Base-by-base conservation (phyloP, 2,113 vertebrate species). In the Dermatemys mawii region DNA sequence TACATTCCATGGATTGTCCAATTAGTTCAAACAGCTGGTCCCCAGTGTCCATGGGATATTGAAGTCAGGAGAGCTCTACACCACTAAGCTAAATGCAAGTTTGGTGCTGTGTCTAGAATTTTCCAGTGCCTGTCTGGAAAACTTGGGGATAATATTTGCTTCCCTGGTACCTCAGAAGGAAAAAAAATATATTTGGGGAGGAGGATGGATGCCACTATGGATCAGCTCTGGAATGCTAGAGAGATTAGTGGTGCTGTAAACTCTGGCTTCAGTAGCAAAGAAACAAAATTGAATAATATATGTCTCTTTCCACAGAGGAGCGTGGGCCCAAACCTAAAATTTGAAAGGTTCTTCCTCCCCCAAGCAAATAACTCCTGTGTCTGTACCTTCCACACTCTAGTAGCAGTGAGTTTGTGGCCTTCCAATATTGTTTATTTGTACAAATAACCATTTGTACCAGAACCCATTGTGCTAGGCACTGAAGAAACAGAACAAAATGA, bases 1-100 rank as follows among this genome's bases (percentile, higher is more conserved):
- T 22, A 5, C 44, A 3, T 13, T 14, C n/a, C 16, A 38, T 3
- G 1, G 1, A 73, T 46, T 8, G 24, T 10, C 6, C 27, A 17
- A 5, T 2, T 70, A n/a, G 17, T 9, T 70, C n/a, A 70, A n/a
- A 70, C 8, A 70, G 67, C 67, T 73, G 21, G 67, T 32, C 60
- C 32, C 60, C 60, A 13, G 14, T 35, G 5, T 63, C 27, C 14
- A 35, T 63, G 14, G 60, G 12, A 73, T 19, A 24, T 11, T 24
- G 22, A 9, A 22, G 38, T 38, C 8, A 73, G 38, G n/a, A 41
- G n/a, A 73, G 10, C 11, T 73, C n/a, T 73, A 16, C 17, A 73
- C n/a, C 67, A 73, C n/a, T 4, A 7, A 73, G 22, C 38, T 41
- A 73, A 38, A 73, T 73, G 21, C 11, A 22, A 38, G 38, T 24